Percentiles rank a stretch among this genome's conserved stretches.
Conservation (phyloP, 1,140 invertebrate species). For the Halesus radiatus region DNA sequence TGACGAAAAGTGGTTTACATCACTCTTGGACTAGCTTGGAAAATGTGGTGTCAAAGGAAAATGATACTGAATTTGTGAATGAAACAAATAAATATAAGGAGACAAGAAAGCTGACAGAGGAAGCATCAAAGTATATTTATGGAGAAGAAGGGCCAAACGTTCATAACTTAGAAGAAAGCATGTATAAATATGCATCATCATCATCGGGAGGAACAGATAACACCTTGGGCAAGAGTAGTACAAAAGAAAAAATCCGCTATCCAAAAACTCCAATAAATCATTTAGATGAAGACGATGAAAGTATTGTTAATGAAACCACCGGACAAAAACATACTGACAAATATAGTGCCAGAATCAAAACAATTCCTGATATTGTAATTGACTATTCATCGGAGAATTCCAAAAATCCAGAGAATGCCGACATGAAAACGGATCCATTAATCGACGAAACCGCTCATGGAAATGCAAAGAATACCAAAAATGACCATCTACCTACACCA, state of each 20-base stretch:
- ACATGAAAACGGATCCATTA: neutral
- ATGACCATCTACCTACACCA: neutral
- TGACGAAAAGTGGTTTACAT: slow-evolving; percentile 13
- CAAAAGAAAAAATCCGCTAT: neutral
- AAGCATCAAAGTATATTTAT: slow-evolving; percentile 25
- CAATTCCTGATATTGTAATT: slow-evolving; percentile 14
- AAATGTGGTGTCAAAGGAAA: slow-evolving; percentile 45
- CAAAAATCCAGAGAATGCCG: neutral
- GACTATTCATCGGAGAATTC: slow-evolving; percentile 7
- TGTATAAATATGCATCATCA: too few species aligned
- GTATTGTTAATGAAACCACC: neutral
- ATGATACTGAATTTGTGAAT: slow-evolving; percentile 7
- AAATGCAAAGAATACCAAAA: neutral
- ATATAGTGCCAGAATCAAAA: neutral
- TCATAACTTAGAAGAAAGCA: neutral
- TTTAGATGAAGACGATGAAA: neutral
- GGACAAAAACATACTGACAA: neutral
- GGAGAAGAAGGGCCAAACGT: neutral
- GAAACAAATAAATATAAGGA: neutral
- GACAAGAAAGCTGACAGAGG: neutral
- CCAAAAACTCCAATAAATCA: neutral
- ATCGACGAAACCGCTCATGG: neutral
- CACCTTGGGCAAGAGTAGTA: neutral
- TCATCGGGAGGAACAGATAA: too few species aligned
- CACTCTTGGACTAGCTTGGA: slow-evolving; percentile 46